Conservation (phyloP, 2,888 invertebrate species). For the Ormyrus rosae region DNA sequence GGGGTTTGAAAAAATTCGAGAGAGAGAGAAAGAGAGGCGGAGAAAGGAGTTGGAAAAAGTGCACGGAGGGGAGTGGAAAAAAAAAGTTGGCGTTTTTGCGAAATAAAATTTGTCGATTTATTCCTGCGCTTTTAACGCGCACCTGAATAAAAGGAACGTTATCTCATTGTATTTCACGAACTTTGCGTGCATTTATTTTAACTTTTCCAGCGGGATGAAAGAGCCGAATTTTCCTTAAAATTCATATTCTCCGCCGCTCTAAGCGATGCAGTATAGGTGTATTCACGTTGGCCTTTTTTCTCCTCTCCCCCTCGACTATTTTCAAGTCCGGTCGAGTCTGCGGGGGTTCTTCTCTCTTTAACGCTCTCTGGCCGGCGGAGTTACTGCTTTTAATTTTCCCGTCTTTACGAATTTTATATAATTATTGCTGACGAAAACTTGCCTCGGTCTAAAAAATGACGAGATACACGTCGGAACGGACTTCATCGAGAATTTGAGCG, state of each 20-base stretch:
- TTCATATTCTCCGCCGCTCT: not conserved
- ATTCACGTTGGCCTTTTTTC: no score
- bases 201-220: not conserved
- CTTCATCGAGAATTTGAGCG: no score
- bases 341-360: not conserved
- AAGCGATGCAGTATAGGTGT: not conserved
- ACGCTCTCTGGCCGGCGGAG: not conserved
- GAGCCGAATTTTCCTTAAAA: constrained; percentile 1
- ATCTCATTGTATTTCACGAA: constrained; percentile 8
- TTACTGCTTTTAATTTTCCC: constrained; percentile 6
- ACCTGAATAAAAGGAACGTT: not conserved
- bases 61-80: no score
- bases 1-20: no score
- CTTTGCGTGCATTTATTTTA: constrained; percentile 4
- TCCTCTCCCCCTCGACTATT: not conserved
- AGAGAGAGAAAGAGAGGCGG: no score
- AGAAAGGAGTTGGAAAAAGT: no score
- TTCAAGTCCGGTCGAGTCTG: not conserved
- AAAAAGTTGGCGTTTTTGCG: not conserved
- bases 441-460: no score
- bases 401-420: no score
- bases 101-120: not conserved
- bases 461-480: no score
- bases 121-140: not conserved
- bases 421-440: no score